Evolutionary conservation across 2,797 vertebrate species (phyloP).

Genomic region (Scolopax bukidnonensis): DNA sequence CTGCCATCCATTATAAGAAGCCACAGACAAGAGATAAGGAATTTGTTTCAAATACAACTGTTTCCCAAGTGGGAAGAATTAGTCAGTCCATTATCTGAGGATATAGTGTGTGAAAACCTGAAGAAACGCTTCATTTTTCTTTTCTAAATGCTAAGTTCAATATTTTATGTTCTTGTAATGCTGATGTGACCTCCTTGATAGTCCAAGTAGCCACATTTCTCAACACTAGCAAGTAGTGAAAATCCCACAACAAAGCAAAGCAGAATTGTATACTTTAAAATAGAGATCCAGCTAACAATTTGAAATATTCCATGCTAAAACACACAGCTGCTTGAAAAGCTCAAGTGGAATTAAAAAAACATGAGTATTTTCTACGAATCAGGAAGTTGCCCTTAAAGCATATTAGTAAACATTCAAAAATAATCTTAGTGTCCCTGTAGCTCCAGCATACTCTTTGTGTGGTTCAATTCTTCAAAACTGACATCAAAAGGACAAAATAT

Average conservation of each 20-base stretch:
- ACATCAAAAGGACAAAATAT: background rate
- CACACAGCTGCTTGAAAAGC: background rate
- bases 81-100: background rate
- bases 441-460: background rate
- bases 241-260: background rate
- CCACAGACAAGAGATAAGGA: background rate
- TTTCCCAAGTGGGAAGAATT: background rate
- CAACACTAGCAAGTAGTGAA: background rate
- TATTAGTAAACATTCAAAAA: background rate
- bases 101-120: background rate
- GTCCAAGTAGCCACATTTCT: background rate
- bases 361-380: background rate
- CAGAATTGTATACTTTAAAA: background rate
- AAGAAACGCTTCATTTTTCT: background rate
- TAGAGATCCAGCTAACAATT: background rate
- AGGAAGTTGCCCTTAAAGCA: background rate
- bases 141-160: background rate
- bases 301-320: background rate
- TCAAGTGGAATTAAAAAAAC: background rate
- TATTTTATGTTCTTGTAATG: background rate
- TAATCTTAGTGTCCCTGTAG: background rate
- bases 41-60: background rate
- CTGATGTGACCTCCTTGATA: background rate
- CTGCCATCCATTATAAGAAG: fast-evolving
- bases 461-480: background rate